phyloP scores from a whole-genome alignment of 2,888 invertebrate genomes.

The Epistrophe eligans region DNA sequence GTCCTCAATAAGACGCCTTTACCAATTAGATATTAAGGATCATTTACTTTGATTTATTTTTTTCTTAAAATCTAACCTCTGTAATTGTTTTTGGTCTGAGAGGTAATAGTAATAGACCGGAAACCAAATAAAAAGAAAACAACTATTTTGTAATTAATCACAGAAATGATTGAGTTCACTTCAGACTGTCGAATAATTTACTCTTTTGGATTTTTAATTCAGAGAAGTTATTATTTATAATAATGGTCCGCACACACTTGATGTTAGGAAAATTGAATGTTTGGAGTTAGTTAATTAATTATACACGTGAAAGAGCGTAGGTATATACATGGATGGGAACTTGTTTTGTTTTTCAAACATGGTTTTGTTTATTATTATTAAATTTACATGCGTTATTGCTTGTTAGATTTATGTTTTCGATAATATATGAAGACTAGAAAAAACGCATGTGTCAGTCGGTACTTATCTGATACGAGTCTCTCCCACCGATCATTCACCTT shows the following conservation, averaged over 20 bases:
- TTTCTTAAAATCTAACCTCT: conserved; percentile 29
- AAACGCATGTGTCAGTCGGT: background rate
- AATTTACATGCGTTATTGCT: background rate
- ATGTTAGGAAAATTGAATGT: conserved; percentile 9
- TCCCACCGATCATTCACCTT: background rate
- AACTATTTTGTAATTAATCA: conserved; percentile 45
- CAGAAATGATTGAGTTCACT: conserved; percentile 45
- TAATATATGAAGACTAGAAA: background rate
- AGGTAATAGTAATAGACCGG: conserved; percentile 2
- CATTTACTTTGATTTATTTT: conserved; percentile 2
- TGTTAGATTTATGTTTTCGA: background rate
- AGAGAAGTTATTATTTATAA: conserved; percentile 20
- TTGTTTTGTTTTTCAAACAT: background rate
- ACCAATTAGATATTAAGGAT: background rate
- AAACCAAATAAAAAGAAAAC: conserved; percentile 14
- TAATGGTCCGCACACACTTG: conserved; percentile 30
- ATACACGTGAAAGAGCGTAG: conserved; percentile 12
- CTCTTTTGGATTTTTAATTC: background rate
- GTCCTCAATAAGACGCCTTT: background rate
- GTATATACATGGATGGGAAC: background rate
- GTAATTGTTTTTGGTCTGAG: background rate
- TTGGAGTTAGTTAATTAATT: conserved; percentile 32
- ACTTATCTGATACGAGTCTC: background rate
- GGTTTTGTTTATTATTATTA: background rate
- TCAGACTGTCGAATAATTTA: conserved; percentile 40